Conservation (phyloP, 2,888 invertebrate species). For the Drosophila mettleri region DNA sequence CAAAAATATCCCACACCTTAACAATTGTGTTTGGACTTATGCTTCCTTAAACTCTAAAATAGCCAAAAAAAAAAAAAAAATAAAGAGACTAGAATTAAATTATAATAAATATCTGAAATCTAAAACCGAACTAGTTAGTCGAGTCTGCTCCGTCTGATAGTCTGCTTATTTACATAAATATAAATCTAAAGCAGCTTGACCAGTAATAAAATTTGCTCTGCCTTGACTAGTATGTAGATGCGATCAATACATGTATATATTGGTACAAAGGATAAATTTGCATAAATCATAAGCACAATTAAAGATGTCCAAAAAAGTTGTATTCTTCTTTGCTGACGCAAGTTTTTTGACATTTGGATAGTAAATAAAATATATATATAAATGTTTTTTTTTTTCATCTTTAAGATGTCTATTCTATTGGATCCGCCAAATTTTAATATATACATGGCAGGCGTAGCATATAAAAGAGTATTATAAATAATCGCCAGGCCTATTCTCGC, state of each 20-base stretch:
- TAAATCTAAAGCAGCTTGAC: conserved; percentile 69
- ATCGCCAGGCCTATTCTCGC: conserved; percentile 46
- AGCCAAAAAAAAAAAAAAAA: conserved; percentile 3
- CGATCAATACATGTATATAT: conserved; percentile 6
- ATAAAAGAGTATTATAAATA: conserved; percentile 38
- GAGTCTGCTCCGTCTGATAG: conserved; percentile 36
- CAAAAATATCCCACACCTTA: conserved; percentile 15
- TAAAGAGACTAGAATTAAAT: no score
- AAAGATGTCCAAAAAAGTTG: conserved; percentile 62
- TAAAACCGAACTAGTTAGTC: conserved; percentile 50
- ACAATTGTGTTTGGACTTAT: conserved; percentile 16
- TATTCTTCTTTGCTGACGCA: conserved; percentile 63
- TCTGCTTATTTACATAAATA: conserved; percentile 66
- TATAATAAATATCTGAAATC: conserved; percentile 14
- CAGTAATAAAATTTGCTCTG: conserved; percentile 64
- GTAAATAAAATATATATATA: conserved; percentile 39
- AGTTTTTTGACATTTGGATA: conserved; percentile 59
- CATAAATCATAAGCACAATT: conserved; percentile 79
- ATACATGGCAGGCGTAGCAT: conserved; percentile 1
- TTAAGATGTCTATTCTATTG: conserved; percentile 43
- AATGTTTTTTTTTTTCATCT: conserved; percentile 7
- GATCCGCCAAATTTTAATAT: conserved; percentile 74
- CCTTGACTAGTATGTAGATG: conserved; percentile 66
- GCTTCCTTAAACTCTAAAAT: conserved; percentile 40
- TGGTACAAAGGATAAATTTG: conserved; percentile 72